Conservation (phyloP, 2,113 vertebrate species). For the Globicephala melas region DNA sequence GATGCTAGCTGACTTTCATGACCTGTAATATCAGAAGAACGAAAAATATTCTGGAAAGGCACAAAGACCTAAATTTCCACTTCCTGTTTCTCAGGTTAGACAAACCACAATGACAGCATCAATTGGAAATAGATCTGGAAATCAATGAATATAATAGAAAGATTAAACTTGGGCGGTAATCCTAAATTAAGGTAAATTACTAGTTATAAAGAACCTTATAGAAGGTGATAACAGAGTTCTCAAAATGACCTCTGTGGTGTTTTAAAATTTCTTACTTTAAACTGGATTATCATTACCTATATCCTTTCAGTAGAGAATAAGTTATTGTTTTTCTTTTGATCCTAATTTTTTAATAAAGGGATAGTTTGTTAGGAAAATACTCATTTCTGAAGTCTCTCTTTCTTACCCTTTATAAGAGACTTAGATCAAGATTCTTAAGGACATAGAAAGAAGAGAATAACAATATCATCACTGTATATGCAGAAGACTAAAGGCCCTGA, state of each 20-base stretch:
- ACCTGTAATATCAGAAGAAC: slow-evolving; percentile 37
- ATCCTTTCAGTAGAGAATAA: not conserved
- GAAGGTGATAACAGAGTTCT: not conserved
- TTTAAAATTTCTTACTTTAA: slow-evolving; percentile 12
- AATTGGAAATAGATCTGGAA: slow-evolving; percentile 44
- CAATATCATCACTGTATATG: not conserved
- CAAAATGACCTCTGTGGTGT: not conserved
- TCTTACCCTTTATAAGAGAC: not conserved
- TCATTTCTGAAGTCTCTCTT: not conserved
- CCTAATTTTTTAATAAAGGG: not conserved
- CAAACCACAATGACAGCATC: not conserved
- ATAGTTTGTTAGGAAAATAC: not conserved
- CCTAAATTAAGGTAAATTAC: slow-evolving; percentile 15
- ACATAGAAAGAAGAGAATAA: not conserved
- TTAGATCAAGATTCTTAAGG: not conserved
- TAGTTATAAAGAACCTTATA: not conserved
- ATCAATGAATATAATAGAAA: slow-evolving; percentile 47
- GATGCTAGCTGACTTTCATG: slow-evolving; percentile 5
- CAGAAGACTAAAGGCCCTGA: not conserved
- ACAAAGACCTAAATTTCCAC: not conserved
- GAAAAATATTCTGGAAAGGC: slow-evolving; percentile 1
- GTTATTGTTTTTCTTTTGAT: not conserved
- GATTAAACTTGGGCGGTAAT: not conserved
- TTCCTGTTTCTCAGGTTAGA: slow-evolving; percentile 9
- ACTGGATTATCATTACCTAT: not conserved